Evolutionary conservation across 2,113 vertebrate species (phyloP).

Genomic region (Otis tarda): DNA sequence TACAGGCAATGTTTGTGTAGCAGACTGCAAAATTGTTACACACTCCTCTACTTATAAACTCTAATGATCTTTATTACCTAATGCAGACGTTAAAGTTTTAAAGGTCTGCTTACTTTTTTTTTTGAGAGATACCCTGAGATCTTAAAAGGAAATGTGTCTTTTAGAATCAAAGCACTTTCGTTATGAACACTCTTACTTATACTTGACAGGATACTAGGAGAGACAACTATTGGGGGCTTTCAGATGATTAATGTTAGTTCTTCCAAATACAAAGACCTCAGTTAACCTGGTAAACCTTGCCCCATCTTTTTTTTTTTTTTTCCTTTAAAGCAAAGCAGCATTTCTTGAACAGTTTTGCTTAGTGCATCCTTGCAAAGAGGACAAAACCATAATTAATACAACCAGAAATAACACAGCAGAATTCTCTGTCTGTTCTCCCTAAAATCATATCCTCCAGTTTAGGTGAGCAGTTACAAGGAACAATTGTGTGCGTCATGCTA

Average conservation of each 20-base stretch:
- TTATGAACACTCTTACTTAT: not conserved
- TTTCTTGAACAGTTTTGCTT: not conserved
- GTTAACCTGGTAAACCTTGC: not conserved
- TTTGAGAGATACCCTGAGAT: not conserved
- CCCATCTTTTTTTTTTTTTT: not conserved
- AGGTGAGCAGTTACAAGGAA: not conserved
- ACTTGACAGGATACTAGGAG: not conserved
- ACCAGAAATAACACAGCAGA: not conserved
- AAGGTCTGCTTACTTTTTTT: not conserved
- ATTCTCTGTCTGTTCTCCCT: not conserved
- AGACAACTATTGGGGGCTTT: not conserved
- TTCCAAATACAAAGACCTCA: not conserved
- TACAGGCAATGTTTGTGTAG: not conserved
- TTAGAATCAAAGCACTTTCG: not conserved
- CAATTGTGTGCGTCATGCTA: accelerated
- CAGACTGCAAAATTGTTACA: not conserved
- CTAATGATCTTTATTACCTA: not conserved
- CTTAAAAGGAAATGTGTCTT: not conserved
- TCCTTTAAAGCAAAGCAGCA: not conserved
- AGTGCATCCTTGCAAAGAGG: not conserved
- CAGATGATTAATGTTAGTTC: not conserved
- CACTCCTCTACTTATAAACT: not conserved
- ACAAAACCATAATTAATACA: not conserved
- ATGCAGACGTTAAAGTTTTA: not conserved
- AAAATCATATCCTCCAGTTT: not conserved